Percentiles rank a stretch among this genome's conserved stretches.
These are phyloP conservation scores for Copsychus sechellarum DNA, from an alignment of 2,113 vertebrate species.

Conservation along the genomic window DNA sequence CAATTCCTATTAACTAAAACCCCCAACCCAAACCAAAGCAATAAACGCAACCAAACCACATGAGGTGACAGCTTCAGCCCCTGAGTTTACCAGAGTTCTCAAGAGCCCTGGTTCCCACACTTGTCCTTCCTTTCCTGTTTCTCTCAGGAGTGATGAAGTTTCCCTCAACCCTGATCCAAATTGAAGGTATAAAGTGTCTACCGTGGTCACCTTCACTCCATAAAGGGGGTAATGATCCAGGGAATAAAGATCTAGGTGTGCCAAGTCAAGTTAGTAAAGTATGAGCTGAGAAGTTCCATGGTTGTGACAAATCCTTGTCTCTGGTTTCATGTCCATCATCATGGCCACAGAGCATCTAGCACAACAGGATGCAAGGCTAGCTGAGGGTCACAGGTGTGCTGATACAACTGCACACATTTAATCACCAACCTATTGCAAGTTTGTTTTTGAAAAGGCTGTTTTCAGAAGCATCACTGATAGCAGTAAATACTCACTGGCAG, in stretches of 20 bases:
- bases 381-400: background rate
- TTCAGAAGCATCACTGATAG: background rate
- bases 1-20: background rate
- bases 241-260: background rate
- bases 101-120: background rate
- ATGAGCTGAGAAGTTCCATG: background rate
- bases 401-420: background rate
- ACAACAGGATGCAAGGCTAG: background rate
- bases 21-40: background rate
- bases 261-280: background rate
- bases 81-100: background rate
- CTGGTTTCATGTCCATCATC: background rate
- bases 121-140: background rate
- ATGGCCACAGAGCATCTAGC: fast-evolving
- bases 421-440: background rate
- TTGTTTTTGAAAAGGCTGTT: background rate
- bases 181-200: background rate
- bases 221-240: background rate
- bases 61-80: background rate
- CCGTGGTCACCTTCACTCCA: background rate
- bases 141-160: background rate
- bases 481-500: background rate
- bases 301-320: background rate
- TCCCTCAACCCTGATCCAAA: background rate
- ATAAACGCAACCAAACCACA: fast-evolving